phyloP scores from a whole-genome alignment of 2,797 vertebrate species.

The Argya squamiceps region DNA sequence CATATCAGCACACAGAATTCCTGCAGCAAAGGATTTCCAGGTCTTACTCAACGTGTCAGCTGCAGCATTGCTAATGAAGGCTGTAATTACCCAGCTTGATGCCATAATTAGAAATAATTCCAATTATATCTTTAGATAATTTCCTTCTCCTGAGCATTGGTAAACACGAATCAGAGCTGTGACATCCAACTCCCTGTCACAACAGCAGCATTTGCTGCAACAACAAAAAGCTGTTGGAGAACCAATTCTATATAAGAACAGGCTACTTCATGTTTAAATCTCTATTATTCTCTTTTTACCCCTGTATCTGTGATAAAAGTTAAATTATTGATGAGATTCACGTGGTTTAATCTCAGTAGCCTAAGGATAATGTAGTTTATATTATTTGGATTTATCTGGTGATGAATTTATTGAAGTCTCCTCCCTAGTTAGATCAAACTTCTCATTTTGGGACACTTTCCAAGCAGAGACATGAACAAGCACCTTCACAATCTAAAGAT shows the following conservation, averaged over 20 bases:
- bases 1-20: not conserved
- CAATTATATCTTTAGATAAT: not conserved
- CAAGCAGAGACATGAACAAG: not conserved
- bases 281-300: not conserved
- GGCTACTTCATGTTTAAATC: not conserved
- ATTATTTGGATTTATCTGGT: not conserved
- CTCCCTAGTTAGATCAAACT: not conserved
- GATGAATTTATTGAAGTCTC: not conserved
- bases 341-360: not conserved
- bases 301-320: not conserved
- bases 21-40: not conserved
- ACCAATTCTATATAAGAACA: not conserved
- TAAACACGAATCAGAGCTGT: not conserved
- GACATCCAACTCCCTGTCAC: not conserved
- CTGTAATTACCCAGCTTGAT: not conserved
- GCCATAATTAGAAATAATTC: not conserved
- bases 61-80: not conserved
- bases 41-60: not conserved
- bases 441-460: not conserved
- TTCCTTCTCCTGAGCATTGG: not conserved
- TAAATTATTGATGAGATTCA: not conserved
- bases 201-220: not conserved
- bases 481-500: not conserved
- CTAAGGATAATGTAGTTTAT: not conserved
- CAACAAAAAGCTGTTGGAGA: not conserved